Evolutionary conservation across 2,113 vertebrate species (phyloP), one percentile per base, ranked within the genome.

Genomic region (Bambusicola thoracicus): DNA sequence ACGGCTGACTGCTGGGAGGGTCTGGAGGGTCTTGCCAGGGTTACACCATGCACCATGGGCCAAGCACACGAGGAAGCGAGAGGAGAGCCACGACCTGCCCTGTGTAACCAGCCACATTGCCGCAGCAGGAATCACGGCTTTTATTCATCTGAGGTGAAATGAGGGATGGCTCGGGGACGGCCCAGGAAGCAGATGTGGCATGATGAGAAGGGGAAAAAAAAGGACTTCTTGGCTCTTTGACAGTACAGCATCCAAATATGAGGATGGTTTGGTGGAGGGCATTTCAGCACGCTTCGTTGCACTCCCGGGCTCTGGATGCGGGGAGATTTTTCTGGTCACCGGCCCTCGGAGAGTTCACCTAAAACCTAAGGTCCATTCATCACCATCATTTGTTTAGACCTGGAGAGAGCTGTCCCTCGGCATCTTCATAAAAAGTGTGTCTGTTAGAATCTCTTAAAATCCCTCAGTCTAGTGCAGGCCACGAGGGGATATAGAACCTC

Each of bases 401-500:
- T 94, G 87, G 89, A 94, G 96, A 94, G 90, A 88, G 90, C 94
- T 93, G 92, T 89, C 90, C 78, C 67, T 75, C 67, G 87, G 84
- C 56, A 49, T 92, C 93, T 84, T 67, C 85, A 76, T 94, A 96
- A 94, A 94, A 96, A 95, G 90, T 88, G 76, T 84, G 94, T 92
- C 92, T 72, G 18, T 93, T 80, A 75, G 61, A 58, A 85, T 73
- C 90, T 89, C 81, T 87, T 89, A 75, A 90, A 92, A 87, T 29
- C 53, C 85, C 90, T 98, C 97, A 98, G 98, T 99, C 98, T 72
- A 99, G 98, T 5, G 98, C 97, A 0, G 99, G 99, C 99, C 99
- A 99, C 0, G 98, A 98, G 2, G 99, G 98, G 92, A 99, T 98
- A 59, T 99, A 99, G 95, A 99, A 99, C 81, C 99, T 98, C 59